phyloP scores from a whole-genome alignment of 2,113 vertebrate genomes.

The Festucalex cinctus region DNA sequence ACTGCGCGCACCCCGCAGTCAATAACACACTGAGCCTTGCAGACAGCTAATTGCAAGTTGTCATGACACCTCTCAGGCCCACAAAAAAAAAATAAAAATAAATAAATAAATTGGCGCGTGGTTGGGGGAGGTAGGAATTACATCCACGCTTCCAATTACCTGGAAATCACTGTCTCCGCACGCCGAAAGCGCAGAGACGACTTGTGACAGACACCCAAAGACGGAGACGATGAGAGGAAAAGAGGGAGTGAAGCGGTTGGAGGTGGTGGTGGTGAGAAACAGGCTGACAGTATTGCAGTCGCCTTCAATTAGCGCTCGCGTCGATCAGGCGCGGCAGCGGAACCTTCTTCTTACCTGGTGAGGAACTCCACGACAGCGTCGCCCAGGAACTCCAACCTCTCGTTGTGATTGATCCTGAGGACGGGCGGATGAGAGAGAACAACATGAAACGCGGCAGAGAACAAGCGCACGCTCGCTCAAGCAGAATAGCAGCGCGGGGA shows the following conservation, averaged over 20 bases:
- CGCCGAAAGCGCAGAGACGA: slow-evolving; percentile 18
- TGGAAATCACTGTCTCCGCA: slow-evolving; percentile 48
- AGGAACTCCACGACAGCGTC: slow-evolving; percentile 99
- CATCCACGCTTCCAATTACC: slow-evolving; percentile 61
- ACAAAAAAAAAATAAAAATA: background rate
- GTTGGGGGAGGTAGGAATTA: slow-evolving; percentile 6
- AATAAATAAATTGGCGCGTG: slow-evolving; percentile 7
- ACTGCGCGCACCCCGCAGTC: slow-evolving; percentile 53
- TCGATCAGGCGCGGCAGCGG: slow-evolving; percentile 37
- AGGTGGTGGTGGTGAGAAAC: background rate
- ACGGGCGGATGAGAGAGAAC: slow-evolving; percentile 4
- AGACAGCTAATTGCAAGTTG: slow-evolving; percentile 69
- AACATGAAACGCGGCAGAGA: background rate
- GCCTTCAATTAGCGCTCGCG: slow-evolving; percentile 48
- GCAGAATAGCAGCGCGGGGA: background rate
- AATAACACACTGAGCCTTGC: slow-evolving; percentile 51
- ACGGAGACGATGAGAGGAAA: slow-evolving; percentile 24
- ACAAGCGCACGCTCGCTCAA: background rate
- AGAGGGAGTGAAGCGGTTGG: background rate
- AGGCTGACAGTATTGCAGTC: slow-evolving; percentile 33
- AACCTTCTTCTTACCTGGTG: slow-evolving; percentile 82
- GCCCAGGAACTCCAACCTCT: slow-evolving; percentile 96
- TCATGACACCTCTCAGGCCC: slow-evolving; percentile 58
- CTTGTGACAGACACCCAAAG: slow-evolving; percentile 37
- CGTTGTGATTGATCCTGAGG: slow-evolving; percentile 96